Base-by-base conservation (phyloP, 2,113 vertebrate genomes). In the Tauraco erythrolophus region DNA sequence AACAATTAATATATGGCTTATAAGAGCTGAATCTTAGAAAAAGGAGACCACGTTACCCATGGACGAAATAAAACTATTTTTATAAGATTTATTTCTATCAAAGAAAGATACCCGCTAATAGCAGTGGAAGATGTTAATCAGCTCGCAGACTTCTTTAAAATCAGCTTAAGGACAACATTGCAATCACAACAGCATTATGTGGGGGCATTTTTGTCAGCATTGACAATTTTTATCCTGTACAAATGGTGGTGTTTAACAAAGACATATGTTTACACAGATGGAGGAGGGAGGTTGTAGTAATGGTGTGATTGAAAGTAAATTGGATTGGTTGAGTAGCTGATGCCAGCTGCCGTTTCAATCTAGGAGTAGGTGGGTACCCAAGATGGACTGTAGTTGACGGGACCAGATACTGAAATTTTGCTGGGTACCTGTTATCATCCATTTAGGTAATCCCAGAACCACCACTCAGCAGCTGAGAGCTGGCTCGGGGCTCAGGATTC, bases 241-340 rank as follows among this genome's bases (percentile, higher is more conserved):
- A 96, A 96, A 95, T 97, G 95, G 94, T 89, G 95, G 92, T 96
- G 97, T 97, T 97, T 97, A 97, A 97, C 93, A 96, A 96, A 97
- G 96, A 95, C 95, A 97, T 96, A 97, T 96, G 96, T 94, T 97
- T 97, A 95, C 93, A 92, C 94, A 97, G 95, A 96, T 95, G 96
- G 96, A 97, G 87, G 78, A 97, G 91, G 94, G 93, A 96, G 96
- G 95, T 95, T 96, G 94, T 96, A 97, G 94, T 97, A 96, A 96
- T 97, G 94, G 96, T 97, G 94, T 97, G 96, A 97, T 71, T 91
- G 94, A 97, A 97, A 95, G 95, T 95, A 94, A 95, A 94, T 89
- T 91, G 95, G 97, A 97, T 97, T 97, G 93, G 96, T 92, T 96
- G 89, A 84, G 94, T 88, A 85, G 93, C 89, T 96, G 93, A 96